Conservation (phyloP, 1,140 invertebrate genomes). For the Steinernema feltiae region DNA sequence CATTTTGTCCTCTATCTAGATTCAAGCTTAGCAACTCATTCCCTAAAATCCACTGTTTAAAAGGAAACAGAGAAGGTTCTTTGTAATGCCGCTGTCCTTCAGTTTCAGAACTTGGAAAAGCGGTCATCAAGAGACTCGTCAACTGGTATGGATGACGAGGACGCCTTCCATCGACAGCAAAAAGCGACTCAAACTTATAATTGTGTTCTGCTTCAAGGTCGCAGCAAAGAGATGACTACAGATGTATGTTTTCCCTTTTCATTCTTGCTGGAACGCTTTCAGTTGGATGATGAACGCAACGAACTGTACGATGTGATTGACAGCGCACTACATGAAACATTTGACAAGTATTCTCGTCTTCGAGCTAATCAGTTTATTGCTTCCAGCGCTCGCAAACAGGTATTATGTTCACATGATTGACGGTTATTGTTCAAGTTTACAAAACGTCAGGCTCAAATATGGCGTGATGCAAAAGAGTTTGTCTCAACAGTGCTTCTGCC, state of each 20-base stretch:
- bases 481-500: constrained; percentile 28
- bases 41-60: too few species aligned
- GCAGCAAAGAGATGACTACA: neutral
- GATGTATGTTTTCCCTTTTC: neutral
- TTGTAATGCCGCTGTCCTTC: neutral
- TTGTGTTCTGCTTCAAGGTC: neutral
- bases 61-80: too few species aligned
- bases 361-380: constrained; percentile 34
- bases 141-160: constrained; percentile 2
- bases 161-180: neutral
- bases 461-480: constrained; percentile 37
- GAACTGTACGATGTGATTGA: constrained; percentile 15
- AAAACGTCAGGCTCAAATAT: constrained; percentile 27
- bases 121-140: neutral
- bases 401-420: neutral
- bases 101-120: neutral
- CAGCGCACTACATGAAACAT: constrained; percentile 31
- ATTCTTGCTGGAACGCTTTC: neutral
- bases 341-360: constrained; percentile 32
- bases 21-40: too few species aligned
- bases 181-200: constrained; percentile 5
- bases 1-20: too few species aligned
- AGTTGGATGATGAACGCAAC: constrained; percentile 20
- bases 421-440: constrained; percentile 15
- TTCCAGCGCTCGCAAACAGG: constrained; percentile 35